phyloP scores from a whole-genome alignment of 2,888 invertebrate genomes.

The Dryobota labecula region DNA sequence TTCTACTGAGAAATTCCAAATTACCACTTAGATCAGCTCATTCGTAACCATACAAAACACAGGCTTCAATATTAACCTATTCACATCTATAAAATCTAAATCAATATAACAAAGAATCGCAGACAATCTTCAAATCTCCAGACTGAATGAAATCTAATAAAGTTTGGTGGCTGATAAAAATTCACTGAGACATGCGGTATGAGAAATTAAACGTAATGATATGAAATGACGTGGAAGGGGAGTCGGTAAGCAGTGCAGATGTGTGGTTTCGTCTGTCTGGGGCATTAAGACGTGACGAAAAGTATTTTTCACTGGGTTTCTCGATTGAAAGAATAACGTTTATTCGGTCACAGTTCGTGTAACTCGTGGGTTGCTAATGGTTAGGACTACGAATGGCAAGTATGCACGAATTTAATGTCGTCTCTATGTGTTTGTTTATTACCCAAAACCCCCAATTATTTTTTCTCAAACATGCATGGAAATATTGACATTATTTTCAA shows the following conservation, averaged over 20 bases:
- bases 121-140: constrained; percentile 73
- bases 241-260: constrained; percentile 44
- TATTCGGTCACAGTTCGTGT: too few relatives aligned
- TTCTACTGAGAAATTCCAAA: not conserved
- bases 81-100: constrained; percentile 42
- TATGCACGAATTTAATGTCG: not conserved
- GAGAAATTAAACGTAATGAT: constrained; percentile 82
- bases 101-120: constrained; percentile 64
- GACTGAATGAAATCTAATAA: constrained; percentile 87
- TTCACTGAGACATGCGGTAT: constrained; percentile 81
- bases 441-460: too few relatives aligned
- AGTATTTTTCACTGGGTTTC: constrained; percentile 4
- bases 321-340: too few relatives aligned
- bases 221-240: constrained; percentile 80
- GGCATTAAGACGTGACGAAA: constrained; percentile 18
- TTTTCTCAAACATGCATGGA: too few relatives aligned
- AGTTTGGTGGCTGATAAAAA: constrained; percentile 77
- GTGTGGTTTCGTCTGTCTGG: constrained; percentile 52
- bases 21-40: not conserved
- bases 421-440: not conserved
- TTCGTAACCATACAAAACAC: not conserved
- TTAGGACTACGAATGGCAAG: not conserved
- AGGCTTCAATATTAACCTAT: constrained; percentile 7
- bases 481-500: too few relatives aligned
- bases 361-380: not conserved